phyloP scores from a whole-genome alignment of 2,113 vertebrate genomes.

The Plecturocebus donacophilus region DNA sequence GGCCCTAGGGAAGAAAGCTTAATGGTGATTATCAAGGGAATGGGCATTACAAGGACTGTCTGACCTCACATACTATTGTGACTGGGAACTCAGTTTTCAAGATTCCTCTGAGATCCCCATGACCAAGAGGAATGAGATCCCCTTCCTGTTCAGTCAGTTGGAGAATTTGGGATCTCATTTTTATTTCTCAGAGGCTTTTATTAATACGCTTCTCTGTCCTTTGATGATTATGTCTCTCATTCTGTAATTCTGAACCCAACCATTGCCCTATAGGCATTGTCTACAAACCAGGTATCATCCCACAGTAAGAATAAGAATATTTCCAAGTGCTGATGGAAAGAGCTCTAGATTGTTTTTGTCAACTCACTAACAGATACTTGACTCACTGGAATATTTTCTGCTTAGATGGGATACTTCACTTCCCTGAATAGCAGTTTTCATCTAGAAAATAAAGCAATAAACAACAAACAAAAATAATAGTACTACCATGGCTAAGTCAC shows the following conservation, averaged over 20 bases:
- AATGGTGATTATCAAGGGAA: too few relatives aligned
- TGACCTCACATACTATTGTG: too few relatives aligned
- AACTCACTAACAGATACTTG: neutral
- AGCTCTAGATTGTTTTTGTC: neutral
- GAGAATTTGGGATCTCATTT: too few relatives aligned
- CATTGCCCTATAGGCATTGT: neutral
- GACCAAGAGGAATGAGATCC: too few relatives aligned
- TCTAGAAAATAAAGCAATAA: conserved; percentile 17
- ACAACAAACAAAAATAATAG: neutral
- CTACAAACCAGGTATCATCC: neutral
- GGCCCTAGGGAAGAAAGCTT: too few relatives aligned
- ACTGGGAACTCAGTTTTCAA: too few relatives aligned
- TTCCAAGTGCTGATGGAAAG: neutral
- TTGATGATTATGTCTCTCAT: neutral
- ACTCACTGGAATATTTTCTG: neutral
- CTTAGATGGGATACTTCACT: neutral
- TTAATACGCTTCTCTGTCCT: neutral
- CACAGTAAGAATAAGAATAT: neutral
- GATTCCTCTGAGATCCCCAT: too few relatives aligned
- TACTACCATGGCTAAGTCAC: neutral
- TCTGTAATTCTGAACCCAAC: neutral
- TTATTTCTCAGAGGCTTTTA: neutral
- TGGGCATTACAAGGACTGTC: too few relatives aligned
- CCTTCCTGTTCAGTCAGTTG: too few relatives aligned
- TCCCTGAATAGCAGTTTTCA: neutral